These are phyloP conservation scores for Atherinomorus stipes DNA, from an alignment of 2,113 vertebrate species.

Conservation along the genomic window DNA sequence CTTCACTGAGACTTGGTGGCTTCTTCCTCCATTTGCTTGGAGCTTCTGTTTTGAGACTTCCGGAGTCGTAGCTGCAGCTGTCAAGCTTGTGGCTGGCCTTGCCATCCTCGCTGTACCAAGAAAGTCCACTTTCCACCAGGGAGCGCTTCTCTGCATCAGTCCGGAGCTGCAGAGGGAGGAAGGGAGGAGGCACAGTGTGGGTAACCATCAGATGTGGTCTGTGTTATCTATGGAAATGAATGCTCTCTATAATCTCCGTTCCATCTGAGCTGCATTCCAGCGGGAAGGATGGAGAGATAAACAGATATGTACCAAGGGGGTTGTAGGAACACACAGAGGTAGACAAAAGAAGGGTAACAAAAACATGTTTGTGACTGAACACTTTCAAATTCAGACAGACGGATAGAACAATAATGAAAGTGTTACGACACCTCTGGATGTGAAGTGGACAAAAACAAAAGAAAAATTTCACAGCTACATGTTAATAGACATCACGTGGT, in stretches of 20 bases:
- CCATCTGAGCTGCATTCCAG: constrained; percentile 65
- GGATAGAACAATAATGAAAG: not conserved
- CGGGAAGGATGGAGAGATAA: constrained; percentile 24
- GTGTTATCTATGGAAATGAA: constrained; percentile 49
- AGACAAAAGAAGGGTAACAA: constrained; percentile 33
- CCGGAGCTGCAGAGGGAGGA: constrained; percentile 85
- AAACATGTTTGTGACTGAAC: constrained; percentile 18
- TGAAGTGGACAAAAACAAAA: constrained; percentile 1
- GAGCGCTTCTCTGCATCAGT: constrained; percentile 98
- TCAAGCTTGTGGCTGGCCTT: constrained; percentile 86
- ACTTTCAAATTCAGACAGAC: constrained; percentile 15
- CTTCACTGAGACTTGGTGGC: constrained; percentile 82
- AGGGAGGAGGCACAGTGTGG: constrained; percentile 33
- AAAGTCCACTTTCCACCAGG: constrained; percentile 93
- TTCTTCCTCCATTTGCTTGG: constrained; percentile 94
- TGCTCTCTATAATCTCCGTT: constrained; percentile 56
- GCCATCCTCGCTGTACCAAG: constrained; percentile 95
- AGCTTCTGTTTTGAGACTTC: constrained; percentile 93
- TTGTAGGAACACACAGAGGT: constrained; percentile 17
- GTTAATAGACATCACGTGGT: constrained; percentile 48
- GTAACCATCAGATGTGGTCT: constrained; percentile 40
- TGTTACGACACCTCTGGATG: not conserved
- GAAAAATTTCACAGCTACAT: not conserved
- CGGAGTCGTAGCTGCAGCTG: constrained; percentile 86
- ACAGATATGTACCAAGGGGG: constrained; percentile 25